Evolutionary conservation across 2,113 vertebrate species (phyloP).

Genomic region (Microtus ochrogaster): DNA sequence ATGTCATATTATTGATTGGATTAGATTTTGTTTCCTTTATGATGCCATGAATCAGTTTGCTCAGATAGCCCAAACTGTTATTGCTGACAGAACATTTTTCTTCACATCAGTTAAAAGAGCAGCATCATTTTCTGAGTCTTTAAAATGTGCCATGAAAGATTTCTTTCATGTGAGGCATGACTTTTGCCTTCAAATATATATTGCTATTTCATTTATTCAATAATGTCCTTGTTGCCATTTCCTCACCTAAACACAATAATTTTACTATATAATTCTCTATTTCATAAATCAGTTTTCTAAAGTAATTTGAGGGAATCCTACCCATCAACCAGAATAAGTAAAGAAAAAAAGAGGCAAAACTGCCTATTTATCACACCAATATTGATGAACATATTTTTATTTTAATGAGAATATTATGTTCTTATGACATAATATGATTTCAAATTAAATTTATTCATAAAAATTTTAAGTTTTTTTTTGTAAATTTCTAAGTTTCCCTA

Average conservation of each 20-base stretch:
- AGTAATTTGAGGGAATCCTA: constrained; percentile 27
- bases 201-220: constrained; percentile 63
- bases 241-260: constrained; percentile 38
- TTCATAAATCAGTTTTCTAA: not conserved
- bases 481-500: not conserved
- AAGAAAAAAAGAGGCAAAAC: not conserved
- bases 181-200: constrained; percentile 43
- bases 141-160: constrained; percentile 33
- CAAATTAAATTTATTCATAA: constrained; percentile 17
- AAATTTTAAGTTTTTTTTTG: not conserved
- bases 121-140: constrained; percentile 50
- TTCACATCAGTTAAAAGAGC: constrained; percentile 53
- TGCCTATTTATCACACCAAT: not conserved
- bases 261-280: not conserved
- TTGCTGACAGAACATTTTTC: constrained; percentile 61
- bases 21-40: constrained; percentile 65
- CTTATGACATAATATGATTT: not conserved
- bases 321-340: not conserved
- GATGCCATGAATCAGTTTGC: constrained; percentile 54
- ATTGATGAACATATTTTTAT: not conserved
- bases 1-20: constrained; percentile 46
- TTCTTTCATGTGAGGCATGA: constrained; percentile 35
- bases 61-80: constrained; percentile 49
- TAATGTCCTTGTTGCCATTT: constrained; percentile 35
- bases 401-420: not conserved